Conservation (phyloP, 2,113 vertebrate genomes). For the Antigone vipio region DNA sequence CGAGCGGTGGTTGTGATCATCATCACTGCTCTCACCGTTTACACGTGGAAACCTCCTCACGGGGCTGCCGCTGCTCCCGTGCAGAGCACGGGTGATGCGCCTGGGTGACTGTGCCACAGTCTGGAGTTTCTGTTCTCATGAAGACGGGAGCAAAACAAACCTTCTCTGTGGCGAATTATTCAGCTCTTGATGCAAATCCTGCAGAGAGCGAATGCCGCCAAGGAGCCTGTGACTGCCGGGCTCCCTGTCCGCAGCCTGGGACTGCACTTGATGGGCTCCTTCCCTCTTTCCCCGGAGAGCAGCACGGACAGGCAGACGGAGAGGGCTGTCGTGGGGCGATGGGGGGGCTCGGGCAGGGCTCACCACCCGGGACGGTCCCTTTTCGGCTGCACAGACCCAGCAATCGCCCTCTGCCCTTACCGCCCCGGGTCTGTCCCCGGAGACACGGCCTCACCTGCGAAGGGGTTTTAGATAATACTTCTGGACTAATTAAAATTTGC, state of each 20-base stretch:
- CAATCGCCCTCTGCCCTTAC: too few species aligned
- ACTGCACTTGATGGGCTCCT: too few species aligned
- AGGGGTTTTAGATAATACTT: neutral
- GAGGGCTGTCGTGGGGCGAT: neutral
- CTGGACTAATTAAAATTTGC: neutral
- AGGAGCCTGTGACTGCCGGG: neutral
- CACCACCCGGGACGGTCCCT: accelerated
- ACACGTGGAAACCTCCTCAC: neutral
- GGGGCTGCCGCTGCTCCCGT: neutral
- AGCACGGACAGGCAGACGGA: accelerated
- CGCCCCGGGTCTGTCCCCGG: neutral
- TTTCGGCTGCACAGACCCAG: neutral
- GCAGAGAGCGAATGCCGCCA: neutral
- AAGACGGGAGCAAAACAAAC: neutral
- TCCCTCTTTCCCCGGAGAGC: neutral
- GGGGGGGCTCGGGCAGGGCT: neutral
- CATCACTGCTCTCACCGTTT: neutral
- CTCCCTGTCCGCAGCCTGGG: neutral
- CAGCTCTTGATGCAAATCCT: neutral
- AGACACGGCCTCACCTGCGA: accelerated
- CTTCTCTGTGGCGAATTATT: neutral
- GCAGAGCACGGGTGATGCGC: neutral
- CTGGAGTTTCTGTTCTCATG: neutral
- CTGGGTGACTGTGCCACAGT: accelerated
- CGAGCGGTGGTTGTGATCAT: accelerated